phyloP scores from a whole-genome alignment of 2,888 invertebrate species.

The Loripinus fragilis region DNA sequence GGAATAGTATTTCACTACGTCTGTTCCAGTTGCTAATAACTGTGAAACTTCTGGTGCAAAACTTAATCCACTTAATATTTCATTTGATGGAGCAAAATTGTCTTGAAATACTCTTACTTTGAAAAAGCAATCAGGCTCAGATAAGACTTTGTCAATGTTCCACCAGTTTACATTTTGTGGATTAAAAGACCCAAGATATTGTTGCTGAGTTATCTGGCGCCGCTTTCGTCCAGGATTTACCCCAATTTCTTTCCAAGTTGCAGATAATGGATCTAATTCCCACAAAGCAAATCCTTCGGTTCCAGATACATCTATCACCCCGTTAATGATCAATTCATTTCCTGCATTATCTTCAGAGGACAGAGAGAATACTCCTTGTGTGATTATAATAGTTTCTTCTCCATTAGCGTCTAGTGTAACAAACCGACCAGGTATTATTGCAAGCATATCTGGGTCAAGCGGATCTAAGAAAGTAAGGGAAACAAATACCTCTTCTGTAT shows the following conservation, averaged over 20 bases:
- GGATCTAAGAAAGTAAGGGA: background rate
- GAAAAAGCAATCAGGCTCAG: background rate
- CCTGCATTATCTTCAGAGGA: background rate
- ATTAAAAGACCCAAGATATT: background rate
- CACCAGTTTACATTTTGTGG: background rate
- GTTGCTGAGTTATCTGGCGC: background rate
- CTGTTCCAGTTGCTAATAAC: background rate
- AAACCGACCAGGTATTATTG: background rate
- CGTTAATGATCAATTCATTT: background rate
- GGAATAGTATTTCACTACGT: background rate
- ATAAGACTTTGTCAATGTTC: background rate
- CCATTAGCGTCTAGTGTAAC: background rate
- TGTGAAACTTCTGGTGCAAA: background rate
- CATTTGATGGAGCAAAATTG: background rate
- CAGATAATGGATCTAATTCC: background rate
- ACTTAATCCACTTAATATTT: background rate
- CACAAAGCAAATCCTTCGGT: background rate
- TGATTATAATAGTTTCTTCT: background rate
- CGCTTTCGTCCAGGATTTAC: background rate
- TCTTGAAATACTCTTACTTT: background rate
- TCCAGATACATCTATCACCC: background rate
- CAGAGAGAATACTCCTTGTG: background rate
- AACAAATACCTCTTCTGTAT: background rate
- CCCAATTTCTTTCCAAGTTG: background rate
- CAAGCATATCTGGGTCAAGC: background rate